Percentiles rank a stretch among this genome's conserved stretches.
These are phyloP conservation scores for Choloepus hoffmanni DNA, from an alignment of 2,113 vertebrate species.

Conservation along the genomic window DNA sequence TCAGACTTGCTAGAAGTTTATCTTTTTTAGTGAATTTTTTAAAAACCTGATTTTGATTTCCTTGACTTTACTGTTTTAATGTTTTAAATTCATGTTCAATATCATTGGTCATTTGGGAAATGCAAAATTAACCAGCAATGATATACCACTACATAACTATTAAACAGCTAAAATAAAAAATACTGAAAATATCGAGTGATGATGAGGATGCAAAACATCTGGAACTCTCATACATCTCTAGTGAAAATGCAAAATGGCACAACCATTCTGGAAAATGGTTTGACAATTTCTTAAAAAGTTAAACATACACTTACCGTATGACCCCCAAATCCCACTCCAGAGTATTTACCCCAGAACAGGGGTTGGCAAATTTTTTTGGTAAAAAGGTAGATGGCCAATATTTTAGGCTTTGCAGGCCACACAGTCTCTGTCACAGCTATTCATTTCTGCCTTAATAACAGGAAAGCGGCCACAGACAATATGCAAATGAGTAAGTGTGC, in stretches of 20 bases:
- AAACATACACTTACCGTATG: background rate
- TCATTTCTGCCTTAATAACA: background rate
- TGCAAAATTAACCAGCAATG: background rate
- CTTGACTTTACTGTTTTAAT: background rate
- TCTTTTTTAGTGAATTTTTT: background rate
- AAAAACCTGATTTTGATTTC: background rate
- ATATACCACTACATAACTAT: background rate
- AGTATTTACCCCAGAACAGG: slow-evolving; percentile 1
- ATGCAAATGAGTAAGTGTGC: background rate
- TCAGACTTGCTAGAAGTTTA: background rate
- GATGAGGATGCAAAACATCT: background rate
- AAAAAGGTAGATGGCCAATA: background rate
- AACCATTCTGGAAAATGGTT: background rate
- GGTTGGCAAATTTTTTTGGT: background rate
- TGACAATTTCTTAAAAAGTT: background rate
- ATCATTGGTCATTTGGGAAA: background rate
- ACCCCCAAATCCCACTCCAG: background rate
- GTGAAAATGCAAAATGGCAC: background rate
- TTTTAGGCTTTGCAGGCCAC: background rate
- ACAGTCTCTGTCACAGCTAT: background rate
- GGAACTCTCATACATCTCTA: background rate
- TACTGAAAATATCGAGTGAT: background rate
- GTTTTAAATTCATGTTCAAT: background rate
- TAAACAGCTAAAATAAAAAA: background rate
- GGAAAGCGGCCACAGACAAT: background rate